Conservation (phyloP, 2,888 invertebrate genomes). For the Rhimphoctona megacephalus region DNA sequence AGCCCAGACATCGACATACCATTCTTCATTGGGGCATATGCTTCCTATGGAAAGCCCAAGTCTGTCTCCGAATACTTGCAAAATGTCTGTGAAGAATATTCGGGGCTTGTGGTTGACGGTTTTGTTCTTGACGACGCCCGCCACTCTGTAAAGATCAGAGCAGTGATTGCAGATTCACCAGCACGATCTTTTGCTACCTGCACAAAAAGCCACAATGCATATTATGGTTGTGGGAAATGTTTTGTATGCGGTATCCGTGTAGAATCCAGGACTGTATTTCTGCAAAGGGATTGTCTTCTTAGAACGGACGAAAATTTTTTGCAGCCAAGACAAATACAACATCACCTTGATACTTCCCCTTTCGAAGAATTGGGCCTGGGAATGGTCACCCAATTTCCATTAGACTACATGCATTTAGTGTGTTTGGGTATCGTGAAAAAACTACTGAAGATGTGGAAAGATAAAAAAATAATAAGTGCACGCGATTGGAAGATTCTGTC, state of each 20-base stretch:
- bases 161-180: slow-evolving; percentile 1
- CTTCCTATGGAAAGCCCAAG: background rate
- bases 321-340: slow-evolving; percentile 9
- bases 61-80: background rate
- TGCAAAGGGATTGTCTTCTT: background rate
- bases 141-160: background rate
- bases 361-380: slow-evolving; percentile 29
- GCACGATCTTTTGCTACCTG: slow-evolving; percentile 33
- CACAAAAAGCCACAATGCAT: slow-evolving; percentile 18
- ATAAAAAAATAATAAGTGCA: slow-evolving; percentile 18
- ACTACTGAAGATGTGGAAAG: background rate
- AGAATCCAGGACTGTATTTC: slow-evolving; percentile 6
- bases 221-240: slow-evolving; percentile 37
- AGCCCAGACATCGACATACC: background rate
- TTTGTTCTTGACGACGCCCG: background rate
- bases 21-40: slow-evolving; percentile 5
- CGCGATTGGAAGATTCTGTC: background rate
- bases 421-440: slow-evolving; percentile 12
- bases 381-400: slow-evolving; percentile 20
- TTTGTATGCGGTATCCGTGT: background rate
- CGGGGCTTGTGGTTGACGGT: background rate
- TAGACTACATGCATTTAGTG: slow-evolving; percentile 24
- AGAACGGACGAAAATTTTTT: slow-evolving; percentile 32
- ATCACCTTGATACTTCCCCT: slow-evolving; percentile 30
- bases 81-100: background rate